Conservation (phyloP, 2,797 vertebrate genomes). For the Babyrousa celebensis region DNA sequence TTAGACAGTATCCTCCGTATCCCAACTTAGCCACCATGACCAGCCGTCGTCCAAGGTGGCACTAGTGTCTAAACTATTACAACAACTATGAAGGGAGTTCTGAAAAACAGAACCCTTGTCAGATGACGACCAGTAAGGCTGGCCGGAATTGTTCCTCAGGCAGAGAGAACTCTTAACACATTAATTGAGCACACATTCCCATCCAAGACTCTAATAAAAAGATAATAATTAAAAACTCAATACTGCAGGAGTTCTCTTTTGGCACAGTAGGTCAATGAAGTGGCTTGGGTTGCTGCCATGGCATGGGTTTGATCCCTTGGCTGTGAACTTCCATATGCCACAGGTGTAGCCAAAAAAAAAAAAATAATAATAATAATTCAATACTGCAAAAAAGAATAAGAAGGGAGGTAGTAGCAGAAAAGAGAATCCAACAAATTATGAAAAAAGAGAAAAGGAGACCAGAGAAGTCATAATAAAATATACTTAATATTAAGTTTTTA, state of each 20-base stretch:
- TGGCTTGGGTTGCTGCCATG: no score
- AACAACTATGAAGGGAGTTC: neutral
- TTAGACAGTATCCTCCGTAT: neutral
- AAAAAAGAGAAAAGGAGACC: neutral
- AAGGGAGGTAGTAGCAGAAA: neutral
- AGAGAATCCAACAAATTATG: constrained; percentile 24
- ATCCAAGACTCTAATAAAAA: constrained; percentile 6
- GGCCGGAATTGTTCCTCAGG: neutral
- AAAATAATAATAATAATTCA: constrained; percentile 6
- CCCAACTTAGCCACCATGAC: neutral
- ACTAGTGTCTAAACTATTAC: neutral
- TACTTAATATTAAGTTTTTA: neutral
- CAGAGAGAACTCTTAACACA: neutral
- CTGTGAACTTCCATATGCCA: no score
- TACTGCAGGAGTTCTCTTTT: neutral
- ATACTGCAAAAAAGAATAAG: neutral
- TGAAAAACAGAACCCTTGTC: neutral
- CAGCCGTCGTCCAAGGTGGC: neutral
- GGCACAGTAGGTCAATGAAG: no score
- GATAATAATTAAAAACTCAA: constrained; percentile 14
- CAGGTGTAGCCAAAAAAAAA: neutral
- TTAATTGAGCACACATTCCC: neutral
- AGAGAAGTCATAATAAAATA: neutral
- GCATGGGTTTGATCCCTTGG: no score
- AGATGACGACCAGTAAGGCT: neutral